These are phyloP conservation scores for Leucosticte australis DNA, from an alignment of 2,113 vertebrate genomes.

Conservation along the genomic window DNA sequence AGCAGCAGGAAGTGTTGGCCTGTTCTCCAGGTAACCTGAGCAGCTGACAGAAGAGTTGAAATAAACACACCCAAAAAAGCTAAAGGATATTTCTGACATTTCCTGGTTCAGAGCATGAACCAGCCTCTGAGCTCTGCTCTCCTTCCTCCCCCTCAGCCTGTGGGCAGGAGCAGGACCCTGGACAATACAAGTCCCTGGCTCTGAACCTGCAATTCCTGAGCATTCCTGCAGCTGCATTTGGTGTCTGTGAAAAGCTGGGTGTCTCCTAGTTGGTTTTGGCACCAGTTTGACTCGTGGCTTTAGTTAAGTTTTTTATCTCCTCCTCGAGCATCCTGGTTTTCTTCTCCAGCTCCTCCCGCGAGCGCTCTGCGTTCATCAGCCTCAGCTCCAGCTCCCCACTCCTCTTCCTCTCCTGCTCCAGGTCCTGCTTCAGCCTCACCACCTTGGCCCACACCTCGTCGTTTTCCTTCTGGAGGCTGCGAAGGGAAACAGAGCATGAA, in stretches of 20 bases:
- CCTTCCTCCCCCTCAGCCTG: background rate
- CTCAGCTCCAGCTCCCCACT: slow-evolving; percentile 77
- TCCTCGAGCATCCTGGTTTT: slow-evolving; percentile 78
- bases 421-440: slow-evolving; percentile 78
- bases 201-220: background rate
- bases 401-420: slow-evolving; percentile 79
- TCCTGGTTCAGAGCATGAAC: background rate
- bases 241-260: background rate
- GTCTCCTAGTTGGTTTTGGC: slow-evolving; percentile 6
- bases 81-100: background rate
- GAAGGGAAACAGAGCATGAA: background rate
- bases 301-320: slow-evolving; percentile 77
- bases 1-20: background rate
- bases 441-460: slow-evolving; percentile 83
- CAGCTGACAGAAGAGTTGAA: background rate
- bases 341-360: slow-evolving; percentile 75
- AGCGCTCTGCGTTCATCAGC: slow-evolving; percentile 69
- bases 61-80: background rate
- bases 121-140: background rate
- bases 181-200: background rate
- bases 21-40: background rate
- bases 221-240: background rate
- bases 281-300: background rate
- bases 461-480: slow-evolving; percentile 86
- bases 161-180: background rate